Percentiles rank a stretch among this genome's conserved stretches.
phyloP scores from a whole-genome alignment of 2,888 invertebrate species.

The Morpho deidamia region DNA sequence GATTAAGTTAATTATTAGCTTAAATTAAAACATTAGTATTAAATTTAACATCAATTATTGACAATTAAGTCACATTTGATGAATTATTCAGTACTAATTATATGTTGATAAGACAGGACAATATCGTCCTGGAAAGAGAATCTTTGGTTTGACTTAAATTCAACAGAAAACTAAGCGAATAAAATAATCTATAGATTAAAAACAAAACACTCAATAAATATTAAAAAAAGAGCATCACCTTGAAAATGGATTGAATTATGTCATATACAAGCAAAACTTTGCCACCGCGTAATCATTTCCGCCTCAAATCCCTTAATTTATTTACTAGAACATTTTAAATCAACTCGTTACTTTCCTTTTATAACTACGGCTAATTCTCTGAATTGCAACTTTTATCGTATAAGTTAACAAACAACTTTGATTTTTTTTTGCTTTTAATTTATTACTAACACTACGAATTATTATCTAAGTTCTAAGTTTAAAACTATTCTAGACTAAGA shows the following conservation, averaged over 20 bases:
- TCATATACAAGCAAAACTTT: conserved; percentile 34
- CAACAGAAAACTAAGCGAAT: conserved; percentile 36
- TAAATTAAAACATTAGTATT: conserved; percentile 39
- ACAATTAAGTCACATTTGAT: conserved; percentile 26
- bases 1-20: conserved; percentile 50
- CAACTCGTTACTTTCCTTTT: conserved; percentile 54
- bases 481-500: conserved; percentile 57
- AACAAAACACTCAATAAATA: conserved; percentile 36
- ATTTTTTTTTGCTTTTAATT: conserved; percentile 44
- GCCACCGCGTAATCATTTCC: conserved; percentile 37
- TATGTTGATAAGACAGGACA: conserved; percentile 21
- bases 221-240: conserved; percentile 24
- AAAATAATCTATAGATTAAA: conserved; percentile 39
- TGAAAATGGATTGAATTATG: conserved; percentile 28
- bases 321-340: conserved; percentile 51
- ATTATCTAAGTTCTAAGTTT: conserved; percentile 58
- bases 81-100: conserved; percentile 18
- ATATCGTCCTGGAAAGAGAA: conserved; percentile 18
- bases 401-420: conserved; percentile 75
- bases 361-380: conserved; percentile 69
- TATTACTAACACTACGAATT: conserved; percentile 55
- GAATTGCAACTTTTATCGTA: conserved; percentile 75
- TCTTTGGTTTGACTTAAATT: conserved; percentile 44
- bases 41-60: conserved; percentile 26
- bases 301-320: conserved; percentile 38